Base-by-base conservation (phyloP, 2,888 invertebrate species). In the Theodoxus fluviatilis region DNA sequence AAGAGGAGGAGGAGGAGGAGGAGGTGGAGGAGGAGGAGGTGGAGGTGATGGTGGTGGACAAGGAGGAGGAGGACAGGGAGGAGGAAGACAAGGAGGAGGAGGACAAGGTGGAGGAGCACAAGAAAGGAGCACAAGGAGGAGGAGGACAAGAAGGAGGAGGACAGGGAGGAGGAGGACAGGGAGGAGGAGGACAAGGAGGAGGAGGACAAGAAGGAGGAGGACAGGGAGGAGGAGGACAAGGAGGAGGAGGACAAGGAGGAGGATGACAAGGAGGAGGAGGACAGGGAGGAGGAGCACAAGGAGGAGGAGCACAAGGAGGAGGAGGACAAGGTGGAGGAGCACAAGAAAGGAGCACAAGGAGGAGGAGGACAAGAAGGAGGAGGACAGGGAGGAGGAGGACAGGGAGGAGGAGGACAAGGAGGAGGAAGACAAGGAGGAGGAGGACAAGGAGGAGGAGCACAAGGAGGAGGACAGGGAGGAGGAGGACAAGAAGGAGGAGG, bases 141-240 rank as follows among this genome's bases (percentile, higher is more conserved):
- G 59, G 38, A 38, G 59, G 18, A 38, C 28, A 31, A 37, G 40
- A n/a, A 57, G 55, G 37, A 63, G 38, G 25, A 63, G 38, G n/a
- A 63, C 12, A 63, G 37, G 38, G 37, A 33, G 38, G 37, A 63
- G 38, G 9, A 63, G 18, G 37, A 37, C 22, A 63, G 37, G 35
- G 37, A 37, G 38, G 9, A 63, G 28, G 57, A 68, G 33, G 47
- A 68, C 28, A 49, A 57, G 31, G 38, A 68, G 25, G 2, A 68
- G 25, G 40, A 40, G 31, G 31, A 40, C 38, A 38, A 38, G 59
- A 57, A 59, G 33, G 38, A n/a, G 3, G 63, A 43, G n/a, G 33
- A 57, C 33, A 52, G 22, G 43, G 64, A 55, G n/a, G 71, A 37
- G 52, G 68, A 28, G 64, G 70, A 33, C 31, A 61, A 9, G 31